phyloP scores from a whole-genome alignment of 2,113 vertebrate species.

The Gnathonemus echidnorhynchus region DNA sequence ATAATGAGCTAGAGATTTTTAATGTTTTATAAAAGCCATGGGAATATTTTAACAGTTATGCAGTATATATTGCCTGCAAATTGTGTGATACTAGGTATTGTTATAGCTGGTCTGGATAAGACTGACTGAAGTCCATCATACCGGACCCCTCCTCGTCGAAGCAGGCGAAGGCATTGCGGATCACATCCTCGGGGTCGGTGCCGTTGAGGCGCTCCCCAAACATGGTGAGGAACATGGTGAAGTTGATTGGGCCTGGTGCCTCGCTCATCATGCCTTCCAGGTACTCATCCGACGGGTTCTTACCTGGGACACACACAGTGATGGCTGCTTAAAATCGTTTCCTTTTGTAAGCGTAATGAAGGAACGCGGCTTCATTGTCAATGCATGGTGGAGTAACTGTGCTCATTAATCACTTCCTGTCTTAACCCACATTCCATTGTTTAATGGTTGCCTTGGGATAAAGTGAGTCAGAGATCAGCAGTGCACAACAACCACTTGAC shows the following conservation, averaged over 20 bases:
- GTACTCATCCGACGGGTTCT: slow-evolving; percentile 96
- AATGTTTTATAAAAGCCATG: not conserved
- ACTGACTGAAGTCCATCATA: slow-evolving; percentile 34
- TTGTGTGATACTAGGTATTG: not conserved
- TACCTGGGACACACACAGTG: slow-evolving; percentile 61
- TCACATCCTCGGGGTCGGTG: slow-evolving; percentile 93
- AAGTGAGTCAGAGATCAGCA: not conserved
- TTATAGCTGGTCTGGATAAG: not conserved
- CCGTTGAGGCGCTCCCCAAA: slow-evolving; percentile 95
- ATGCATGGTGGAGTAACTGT: not conserved
- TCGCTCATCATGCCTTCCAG: slow-evolving; percentile 98
- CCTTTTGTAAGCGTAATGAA: not conserved
- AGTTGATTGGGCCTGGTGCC: slow-evolving; percentile 95
- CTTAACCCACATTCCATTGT: not conserved
- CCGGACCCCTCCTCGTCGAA: slow-evolving; percentile 94
- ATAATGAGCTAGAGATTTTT: not conserved
- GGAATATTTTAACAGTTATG: not conserved
- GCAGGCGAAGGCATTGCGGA: slow-evolving; percentile 95
- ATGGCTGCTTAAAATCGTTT: not conserved
- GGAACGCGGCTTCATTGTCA: not conserved
- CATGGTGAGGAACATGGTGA: slow-evolving; percentile 99
- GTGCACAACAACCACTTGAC: not conserved
- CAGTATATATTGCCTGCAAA: not conserved
- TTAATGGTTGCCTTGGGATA: not conserved
- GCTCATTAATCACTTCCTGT: not conserved